Conservation (phyloP, 2,888 invertebrate genomes). For the Hymenopus coronatus region DNA sequence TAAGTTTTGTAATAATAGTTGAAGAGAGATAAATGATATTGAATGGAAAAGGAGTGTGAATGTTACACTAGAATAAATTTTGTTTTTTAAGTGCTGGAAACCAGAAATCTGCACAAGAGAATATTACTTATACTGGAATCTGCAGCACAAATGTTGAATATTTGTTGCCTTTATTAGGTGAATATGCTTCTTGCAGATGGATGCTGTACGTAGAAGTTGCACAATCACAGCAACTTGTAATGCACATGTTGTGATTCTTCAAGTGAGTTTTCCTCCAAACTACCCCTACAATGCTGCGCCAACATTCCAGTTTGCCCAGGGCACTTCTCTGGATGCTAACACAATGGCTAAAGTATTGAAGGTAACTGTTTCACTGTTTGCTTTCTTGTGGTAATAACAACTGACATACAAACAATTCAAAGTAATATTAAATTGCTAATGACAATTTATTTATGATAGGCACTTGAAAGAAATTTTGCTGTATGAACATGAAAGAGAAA, state of each 20-base stretch:
- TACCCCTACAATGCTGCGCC: conserved; percentile 68
- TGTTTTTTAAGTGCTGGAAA: too few relatives aligned
- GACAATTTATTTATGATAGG: neutral
- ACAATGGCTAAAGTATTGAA: conserved; percentile 73
- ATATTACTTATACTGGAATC: neutral
- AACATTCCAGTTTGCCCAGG: conserved; percentile 65
- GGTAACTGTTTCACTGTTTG: conserved; percentile 43
- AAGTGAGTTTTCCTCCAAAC: conserved; percentile 67
- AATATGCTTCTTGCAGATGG: conserved; percentile 47
- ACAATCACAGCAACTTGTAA: conserved; percentile 56
- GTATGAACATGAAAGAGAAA: too few relatives aligned
- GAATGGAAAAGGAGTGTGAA: too few relatives aligned
- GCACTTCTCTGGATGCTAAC: conserved; percentile 66
- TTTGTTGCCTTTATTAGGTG: too few relatives aligned
- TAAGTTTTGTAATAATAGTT: too few relatives aligned
- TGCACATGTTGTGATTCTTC: conserved; percentile 55
- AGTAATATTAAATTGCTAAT: too few relatives aligned
- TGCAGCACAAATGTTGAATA: too few relatives aligned
- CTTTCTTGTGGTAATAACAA: too few relatives aligned
- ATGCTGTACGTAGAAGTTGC: conserved; percentile 56
- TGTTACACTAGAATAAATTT: too few relatives aligned
- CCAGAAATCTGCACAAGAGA: neutral
- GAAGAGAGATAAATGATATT: too few relatives aligned
- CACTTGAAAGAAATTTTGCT: too few relatives aligned
- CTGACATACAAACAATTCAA: too few relatives aligned